These are phyloP conservation scores for Zeugodacus cucurbitae DNA, from an alignment of 1,140 invertebrate genomes.

Conservation along the genomic window DNA sequence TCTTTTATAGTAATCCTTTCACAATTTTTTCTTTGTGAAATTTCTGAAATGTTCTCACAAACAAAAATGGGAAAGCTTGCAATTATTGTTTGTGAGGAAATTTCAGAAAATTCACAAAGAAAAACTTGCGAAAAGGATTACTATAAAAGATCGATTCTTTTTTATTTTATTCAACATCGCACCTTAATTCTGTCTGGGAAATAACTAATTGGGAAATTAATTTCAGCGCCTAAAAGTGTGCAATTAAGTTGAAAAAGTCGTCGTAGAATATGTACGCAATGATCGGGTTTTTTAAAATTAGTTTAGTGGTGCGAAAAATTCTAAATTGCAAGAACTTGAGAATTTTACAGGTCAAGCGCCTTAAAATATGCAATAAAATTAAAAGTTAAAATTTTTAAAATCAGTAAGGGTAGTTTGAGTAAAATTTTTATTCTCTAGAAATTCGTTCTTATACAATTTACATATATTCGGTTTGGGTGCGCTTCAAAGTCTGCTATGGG, in stretches of 20 bases:
- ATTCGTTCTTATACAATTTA: no score
- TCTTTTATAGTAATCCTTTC: background rate
- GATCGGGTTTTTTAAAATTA: background rate
- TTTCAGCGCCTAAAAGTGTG: background rate
- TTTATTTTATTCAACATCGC: background rate
- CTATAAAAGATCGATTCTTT: no score
- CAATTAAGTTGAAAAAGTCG: background rate
- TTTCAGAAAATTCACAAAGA: no score
- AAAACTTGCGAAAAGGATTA: no score
- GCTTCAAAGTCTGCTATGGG: no score
- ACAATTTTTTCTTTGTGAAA: slow-evolving; percentile 9
- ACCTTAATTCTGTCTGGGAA: background rate
- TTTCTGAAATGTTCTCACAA: background rate
- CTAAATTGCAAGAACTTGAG: background rate
- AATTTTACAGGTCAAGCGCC: background rate
- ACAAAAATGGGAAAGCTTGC: background rate
- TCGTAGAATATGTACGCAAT: background rate
- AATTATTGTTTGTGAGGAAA: no score
- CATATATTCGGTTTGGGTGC: no score
- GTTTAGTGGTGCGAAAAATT: background rate
- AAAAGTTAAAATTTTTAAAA: no score
- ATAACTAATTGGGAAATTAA: no score
- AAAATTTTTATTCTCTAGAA: no score
- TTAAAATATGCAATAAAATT: background rate
- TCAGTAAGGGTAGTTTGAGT: no score